A percentile compares a stretch with the other conserved stretches of the same genome.
Conservation (phyloP, 2,888 invertebrate genomes). For the Synergus itoensis region DNA sequence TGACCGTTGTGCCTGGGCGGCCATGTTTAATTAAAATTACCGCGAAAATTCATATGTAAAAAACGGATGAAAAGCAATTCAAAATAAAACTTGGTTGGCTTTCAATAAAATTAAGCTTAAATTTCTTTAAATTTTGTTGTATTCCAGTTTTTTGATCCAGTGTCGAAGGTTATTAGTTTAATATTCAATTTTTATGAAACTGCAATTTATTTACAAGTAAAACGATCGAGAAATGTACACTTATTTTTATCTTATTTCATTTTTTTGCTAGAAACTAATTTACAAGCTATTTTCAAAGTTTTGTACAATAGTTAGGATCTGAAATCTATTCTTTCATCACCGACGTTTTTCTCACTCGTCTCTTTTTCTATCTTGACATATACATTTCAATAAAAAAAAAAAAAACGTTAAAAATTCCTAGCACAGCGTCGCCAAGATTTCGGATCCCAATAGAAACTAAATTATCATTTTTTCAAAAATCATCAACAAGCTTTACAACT, state of each 20-base stretch:
- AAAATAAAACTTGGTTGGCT: no score
- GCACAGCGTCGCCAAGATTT: not conserved
- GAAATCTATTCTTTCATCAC: not conserved
- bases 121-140: no score
- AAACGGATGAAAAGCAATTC: no score
- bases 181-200: conserved; percentile 8
- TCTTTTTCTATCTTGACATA: not conserved
- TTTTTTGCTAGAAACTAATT: not conserved
- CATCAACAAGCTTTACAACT: not conserved
- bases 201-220: conserved; percentile 18
- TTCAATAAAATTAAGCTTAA: no score
- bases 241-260: not conserved
- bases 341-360: not conserved
- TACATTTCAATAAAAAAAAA: no score
- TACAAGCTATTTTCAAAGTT: not conserved
- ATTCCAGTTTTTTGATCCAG: not conserved
- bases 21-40: no score
- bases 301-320: conserved; percentile 1
- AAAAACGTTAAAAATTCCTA: no score
- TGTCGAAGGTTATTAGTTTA: not conserved
- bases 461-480: not conserved
- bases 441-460: not conserved
- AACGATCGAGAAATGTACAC: not conserved
- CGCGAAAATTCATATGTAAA: no score
- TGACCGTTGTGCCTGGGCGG: no score